A percentile compares a stretch with the other conserved stretches of the same genome.
phyloP scores from a whole-genome alignment of 2,888 invertebrate genomes.

The Pandemis cinnamomeana region DNA sequence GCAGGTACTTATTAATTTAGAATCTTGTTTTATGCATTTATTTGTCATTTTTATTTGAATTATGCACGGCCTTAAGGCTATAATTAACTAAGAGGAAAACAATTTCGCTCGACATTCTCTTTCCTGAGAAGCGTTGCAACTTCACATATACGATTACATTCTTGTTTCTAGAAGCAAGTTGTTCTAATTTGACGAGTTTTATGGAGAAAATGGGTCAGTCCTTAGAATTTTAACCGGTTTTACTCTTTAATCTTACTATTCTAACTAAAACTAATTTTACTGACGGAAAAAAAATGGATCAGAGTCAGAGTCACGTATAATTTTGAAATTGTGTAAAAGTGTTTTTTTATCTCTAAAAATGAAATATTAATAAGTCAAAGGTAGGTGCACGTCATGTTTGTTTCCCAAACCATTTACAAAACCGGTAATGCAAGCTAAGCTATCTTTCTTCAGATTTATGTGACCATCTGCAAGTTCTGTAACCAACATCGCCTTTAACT shows the following conservation, averaged over 20 bases:
- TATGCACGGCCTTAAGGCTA: background rate
- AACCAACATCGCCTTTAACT: background rate
- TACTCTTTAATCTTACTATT: background rate
- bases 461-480: background rate
- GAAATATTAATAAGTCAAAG: too few species aligned
- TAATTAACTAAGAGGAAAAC: background rate
- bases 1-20: background rate
- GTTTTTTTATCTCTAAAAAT: too few species aligned
- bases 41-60: background rate
- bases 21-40: background rate
- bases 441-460: too few species aligned
- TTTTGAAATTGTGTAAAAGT: too few species aligned
- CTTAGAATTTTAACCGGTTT: background rate
- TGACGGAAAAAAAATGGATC: too few species aligned
- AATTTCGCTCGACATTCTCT: background rate
- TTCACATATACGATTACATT: slow-evolving; percentile 5
- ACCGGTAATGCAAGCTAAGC: too few species aligned
- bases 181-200: background rate
- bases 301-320: too few species aligned
- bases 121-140: background rate
- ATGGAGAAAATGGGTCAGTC: background rate
- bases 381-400: too few species aligned
- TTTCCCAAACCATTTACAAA: too few species aligned
- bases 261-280: too few species aligned
- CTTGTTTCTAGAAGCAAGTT: background rate